Evolutionary conservation across 2,113 vertebrate genomes (phyloP), one percentile per base, ranked within the genome.

Genomic region (Centropus unirufus): DNA sequence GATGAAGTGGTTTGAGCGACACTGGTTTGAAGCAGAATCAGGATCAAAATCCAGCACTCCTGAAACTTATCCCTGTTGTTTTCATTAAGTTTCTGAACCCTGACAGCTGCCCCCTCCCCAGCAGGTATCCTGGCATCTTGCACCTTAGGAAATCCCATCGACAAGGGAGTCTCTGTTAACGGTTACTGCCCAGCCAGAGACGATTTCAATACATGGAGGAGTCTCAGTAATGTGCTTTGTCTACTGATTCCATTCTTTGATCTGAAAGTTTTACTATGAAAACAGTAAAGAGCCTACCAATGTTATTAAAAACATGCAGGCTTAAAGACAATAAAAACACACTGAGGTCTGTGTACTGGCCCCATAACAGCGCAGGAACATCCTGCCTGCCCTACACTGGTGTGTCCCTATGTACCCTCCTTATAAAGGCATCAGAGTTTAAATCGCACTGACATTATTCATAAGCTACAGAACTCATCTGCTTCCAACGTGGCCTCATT

Each of bases 401-500:
- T 0, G 14, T 30, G 68, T 57, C 87, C 91, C 57, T 7, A 2
- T 0, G 3, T 34, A 8, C 59, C 68, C 88, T 80, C 86, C 76
- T 69, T 40, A 46, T 2, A 52, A 77, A 88, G 88, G 61, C 94
- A 93, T 11, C 68, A 6, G 80, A 70, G 77, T 9, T 20, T n/a
- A 51, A 87, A 87, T 27, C 1, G 5, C 73, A 77, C 86, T 70
- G 92, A 94, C 77, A 74, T 55, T 87, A 78, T 89, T 91, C 87
- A 59, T 42, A 62, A 92, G 78, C 73, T 72, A 51, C 76, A 84
- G 57, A 89, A 87, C 68, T 81, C 30, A 92, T 49, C 91, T 92
- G 80, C 72, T 94, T 91, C 51, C 80, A 87, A 40, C 4, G 4
- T 39, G 42, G 90, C 73, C 77, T 34, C 36, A 75, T 91, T 85